Base-by-base conservation (phyloP, 2,113 vertebrate genomes). In the Morone saxatilis region DNA sequence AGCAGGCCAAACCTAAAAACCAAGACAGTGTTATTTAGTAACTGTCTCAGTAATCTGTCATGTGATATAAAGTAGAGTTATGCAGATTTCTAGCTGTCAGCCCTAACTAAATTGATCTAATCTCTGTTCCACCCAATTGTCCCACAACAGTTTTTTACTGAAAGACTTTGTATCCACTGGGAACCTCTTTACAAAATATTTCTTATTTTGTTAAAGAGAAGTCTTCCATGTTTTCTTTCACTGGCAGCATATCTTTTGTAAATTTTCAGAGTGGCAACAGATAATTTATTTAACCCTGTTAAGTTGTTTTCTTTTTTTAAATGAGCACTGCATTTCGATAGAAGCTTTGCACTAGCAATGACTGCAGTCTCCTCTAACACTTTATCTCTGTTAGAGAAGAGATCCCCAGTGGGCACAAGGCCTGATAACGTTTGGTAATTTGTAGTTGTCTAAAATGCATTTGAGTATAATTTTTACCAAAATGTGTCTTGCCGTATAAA, bases 401-500 rank as follows among this genome's bases (percentile, higher is more conserved):
- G 76, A 80, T 83, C 59, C 88, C 75, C 85, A 69, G 88, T 92
- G 86, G 89, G 62, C 83, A 87, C 83, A 78, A 83, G 70, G 76
- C 65, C 61, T 47, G 5, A 56, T 40, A 11, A n/a, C 2, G 12
- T 71, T 62, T 65, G 41, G 7, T 45, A 31, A 77, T 77, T 48
- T 84, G 19, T 56, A 70, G 25, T 51, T 71, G 4, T 43, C 53
- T 36, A n/a, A 78, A 78, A 68, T 68, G 16, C 22, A 69, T 20
- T 72, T 71, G 50, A 72, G 25, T 75, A 69, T 72, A 80, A 73
- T 81, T 57, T 76, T 70, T 38, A 51, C 11, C 43, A 36, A 51
- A 81, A 40, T 85, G 62, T 73, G 43, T 53, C 48, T 47, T 19
- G 14, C 62, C 22, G 6, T 69, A 17, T 25, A 22, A 81, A 66